phyloP scores from a whole-genome alignment of 2,888 invertebrate species.

The Eurytoma adleriae region DNA sequence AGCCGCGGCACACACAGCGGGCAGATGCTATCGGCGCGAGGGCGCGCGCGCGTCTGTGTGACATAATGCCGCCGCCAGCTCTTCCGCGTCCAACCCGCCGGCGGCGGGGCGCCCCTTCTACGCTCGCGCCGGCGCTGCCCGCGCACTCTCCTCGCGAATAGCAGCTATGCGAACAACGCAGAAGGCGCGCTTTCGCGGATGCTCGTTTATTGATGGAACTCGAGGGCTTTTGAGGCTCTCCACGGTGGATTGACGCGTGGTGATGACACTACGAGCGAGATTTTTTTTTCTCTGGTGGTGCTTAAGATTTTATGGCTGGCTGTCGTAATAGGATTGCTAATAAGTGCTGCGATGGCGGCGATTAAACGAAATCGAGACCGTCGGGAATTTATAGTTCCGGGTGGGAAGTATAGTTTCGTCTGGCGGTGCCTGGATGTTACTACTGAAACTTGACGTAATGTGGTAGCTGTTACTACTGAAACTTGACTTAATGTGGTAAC shows the following conservation, averaged over 20 bases:
- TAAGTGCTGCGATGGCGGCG: too few species aligned
- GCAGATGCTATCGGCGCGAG: constrained; percentile 45
- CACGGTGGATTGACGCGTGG: neutral
- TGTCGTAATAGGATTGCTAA: too few species aligned
- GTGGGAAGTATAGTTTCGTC: too few species aligned
- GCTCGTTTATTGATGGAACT: neutral
- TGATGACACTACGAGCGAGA: neutral
- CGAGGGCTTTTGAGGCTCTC: neutral
- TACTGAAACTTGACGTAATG: too few species aligned
- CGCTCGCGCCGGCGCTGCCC: neutral
- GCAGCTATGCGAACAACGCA: too few species aligned
- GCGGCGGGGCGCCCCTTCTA: neutral
- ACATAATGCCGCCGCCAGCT: constrained; percentile 40
- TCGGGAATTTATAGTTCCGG: too few species aligned
- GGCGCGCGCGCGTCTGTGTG: constrained; percentile 53
- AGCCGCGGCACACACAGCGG: neutral
- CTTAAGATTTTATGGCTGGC: too few species aligned
- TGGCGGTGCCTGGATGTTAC: too few species aligned
- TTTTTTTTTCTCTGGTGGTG: too few species aligned
- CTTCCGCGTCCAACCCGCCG: neutral
- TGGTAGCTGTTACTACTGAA: too few species aligned
- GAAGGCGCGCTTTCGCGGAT: neutral
- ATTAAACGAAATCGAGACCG: too few species aligned
- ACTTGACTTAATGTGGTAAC: too few species aligned
- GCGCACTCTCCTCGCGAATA: neutral